Evolutionary conservation across 2,113 vertebrate genomes (phyloP).

Genomic region (Eleginops maclovinus): DNA sequence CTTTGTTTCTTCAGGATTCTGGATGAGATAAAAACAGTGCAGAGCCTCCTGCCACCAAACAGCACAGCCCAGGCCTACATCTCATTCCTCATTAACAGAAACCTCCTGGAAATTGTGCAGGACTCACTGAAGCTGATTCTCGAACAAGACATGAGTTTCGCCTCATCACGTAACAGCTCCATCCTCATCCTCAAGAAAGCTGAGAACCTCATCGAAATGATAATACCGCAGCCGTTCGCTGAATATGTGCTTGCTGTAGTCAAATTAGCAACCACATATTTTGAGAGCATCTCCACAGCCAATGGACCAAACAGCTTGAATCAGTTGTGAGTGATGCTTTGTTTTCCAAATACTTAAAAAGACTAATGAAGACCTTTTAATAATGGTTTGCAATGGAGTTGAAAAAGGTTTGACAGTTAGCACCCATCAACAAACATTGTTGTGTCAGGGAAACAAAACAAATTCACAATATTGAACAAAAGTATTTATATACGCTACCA

Average conservation of each 20-base stretch:
- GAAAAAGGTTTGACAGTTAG: neutral
- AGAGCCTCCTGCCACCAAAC: conserved; percentile 70
- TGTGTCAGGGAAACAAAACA: neutral
- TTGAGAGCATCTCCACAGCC: conserved; percentile 55
- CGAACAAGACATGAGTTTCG: conserved; percentile 60
- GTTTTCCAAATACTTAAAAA: too few species aligned
- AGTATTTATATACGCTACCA: neutral
- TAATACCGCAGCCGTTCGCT: conserved; percentile 27
- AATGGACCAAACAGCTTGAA: conserved; percentile 70
- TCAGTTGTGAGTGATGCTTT: conserved; percentile 75
- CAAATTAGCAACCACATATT: conserved; percentile 64
- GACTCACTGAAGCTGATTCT: conserved; percentile 66
- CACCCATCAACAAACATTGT: neutral
- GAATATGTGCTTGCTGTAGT: conserved; percentile 61
- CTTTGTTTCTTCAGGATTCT: conserved; percentile 73
- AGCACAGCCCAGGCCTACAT: conserved; percentile 59
- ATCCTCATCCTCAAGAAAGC: conserved; percentile 51
- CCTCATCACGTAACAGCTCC: conserved; percentile 61
- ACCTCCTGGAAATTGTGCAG: conserved; percentile 61
- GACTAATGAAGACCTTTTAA: too few species aligned
- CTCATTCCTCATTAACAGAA: conserved; percentile 60
- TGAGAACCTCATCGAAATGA: conserved; percentile 56
- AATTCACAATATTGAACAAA: neutral
- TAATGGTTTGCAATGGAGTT: neutral
- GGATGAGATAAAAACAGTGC: conserved; percentile 67